Conservation (phyloP, 1,140 invertebrate genomes). For the Zaprionus tsacasi region DNA sequence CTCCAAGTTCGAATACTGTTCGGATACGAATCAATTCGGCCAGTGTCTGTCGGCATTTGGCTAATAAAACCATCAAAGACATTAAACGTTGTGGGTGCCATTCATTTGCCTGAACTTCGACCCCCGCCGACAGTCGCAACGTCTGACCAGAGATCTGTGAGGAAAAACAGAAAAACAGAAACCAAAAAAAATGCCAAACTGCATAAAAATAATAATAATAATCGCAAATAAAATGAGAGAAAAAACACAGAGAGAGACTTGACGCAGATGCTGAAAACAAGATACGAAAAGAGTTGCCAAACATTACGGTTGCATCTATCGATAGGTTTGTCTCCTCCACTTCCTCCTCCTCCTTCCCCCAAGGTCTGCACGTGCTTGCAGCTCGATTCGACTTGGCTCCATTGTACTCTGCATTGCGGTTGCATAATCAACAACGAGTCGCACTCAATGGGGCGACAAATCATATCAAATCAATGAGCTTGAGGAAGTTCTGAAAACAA, state of each 20-base stretch:
- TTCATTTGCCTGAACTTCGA: conserved; percentile 80
- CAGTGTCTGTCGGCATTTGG: conserved; percentile 61
- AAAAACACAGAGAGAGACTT: conserved; percentile 53
- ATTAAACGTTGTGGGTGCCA: conserved; percentile 81
- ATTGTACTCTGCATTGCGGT: conserved; percentile 58
- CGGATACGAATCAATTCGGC: conserved; percentile 30
- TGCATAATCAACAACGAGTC: conserved; percentile 51
- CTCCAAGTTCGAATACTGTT: conserved; percentile 10
- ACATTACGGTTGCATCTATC: conserved; percentile 37
- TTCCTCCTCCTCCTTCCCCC: not conserved
- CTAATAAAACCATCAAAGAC: conserved; percentile 81
- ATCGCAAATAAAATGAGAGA: conserved; percentile 60
- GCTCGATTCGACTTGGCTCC: conserved; percentile 35
- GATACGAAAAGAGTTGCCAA: conserved; percentile 68
- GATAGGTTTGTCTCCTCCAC: conserved; percentile 12
- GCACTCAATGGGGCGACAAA: conserved; percentile 69
- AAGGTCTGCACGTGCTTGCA: conserved; percentile 75
- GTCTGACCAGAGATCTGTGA: conserved; percentile 50
- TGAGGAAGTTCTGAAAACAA: conserved; percentile 9
- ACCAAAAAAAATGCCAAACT: conserved; percentile 43
- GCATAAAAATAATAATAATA: conserved; percentile 75
- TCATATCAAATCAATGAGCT: conserved; percentile 46
- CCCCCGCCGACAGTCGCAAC: conserved; percentile 43
- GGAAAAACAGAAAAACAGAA: conserved; percentile 27
- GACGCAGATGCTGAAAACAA: conserved; percentile 62